Evolutionary conservation across 2,888 invertebrate genomes (phyloP).

Genomic region (Rapana venosa): DNA sequence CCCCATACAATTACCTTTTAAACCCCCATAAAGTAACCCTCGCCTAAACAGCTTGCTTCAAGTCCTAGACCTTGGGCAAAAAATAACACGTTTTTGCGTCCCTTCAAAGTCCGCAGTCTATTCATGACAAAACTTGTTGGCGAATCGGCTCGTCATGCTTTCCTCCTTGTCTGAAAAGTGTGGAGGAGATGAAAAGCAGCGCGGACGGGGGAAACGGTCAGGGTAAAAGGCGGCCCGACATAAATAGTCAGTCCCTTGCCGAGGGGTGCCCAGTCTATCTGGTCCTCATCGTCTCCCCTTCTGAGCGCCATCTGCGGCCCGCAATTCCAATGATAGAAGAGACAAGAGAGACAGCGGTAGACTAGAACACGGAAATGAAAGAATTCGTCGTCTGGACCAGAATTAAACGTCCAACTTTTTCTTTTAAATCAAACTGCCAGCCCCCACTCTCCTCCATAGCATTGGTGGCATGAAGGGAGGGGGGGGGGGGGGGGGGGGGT

Average conservation of each 20-base stretch:
- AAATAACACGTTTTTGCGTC: no score
- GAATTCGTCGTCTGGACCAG: constrained; percentile 16
- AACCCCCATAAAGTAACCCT: no score
- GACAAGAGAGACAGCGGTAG: constrained; percentile 1
- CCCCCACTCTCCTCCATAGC: background rate
- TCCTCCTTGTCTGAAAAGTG: background rate
- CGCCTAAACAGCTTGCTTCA: no score
- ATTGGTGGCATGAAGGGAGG: background rate
- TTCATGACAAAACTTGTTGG: no score
- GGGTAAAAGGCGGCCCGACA: background rate
- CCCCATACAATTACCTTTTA: no score
- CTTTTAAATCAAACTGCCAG: constrained; percentile 28
- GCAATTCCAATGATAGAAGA: constrained; percentile 19
- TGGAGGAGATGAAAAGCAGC: background rate
- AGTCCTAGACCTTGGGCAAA: no score
- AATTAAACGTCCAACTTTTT: constrained; percentile 27
- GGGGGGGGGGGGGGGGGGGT: background rate
- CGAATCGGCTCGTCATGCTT: no score
- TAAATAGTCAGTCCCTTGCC: background rate
- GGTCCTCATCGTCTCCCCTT: background rate
- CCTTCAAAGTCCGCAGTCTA: no score
- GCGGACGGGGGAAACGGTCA: background rate
- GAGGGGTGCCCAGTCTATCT: background rate
- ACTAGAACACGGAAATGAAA: constrained; percentile 27
- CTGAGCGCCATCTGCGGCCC: constrained; percentile 17